Base-by-base conservation (phyloP, 92 coral and sea anemone species). In the Bergia puertoricense region DNA sequence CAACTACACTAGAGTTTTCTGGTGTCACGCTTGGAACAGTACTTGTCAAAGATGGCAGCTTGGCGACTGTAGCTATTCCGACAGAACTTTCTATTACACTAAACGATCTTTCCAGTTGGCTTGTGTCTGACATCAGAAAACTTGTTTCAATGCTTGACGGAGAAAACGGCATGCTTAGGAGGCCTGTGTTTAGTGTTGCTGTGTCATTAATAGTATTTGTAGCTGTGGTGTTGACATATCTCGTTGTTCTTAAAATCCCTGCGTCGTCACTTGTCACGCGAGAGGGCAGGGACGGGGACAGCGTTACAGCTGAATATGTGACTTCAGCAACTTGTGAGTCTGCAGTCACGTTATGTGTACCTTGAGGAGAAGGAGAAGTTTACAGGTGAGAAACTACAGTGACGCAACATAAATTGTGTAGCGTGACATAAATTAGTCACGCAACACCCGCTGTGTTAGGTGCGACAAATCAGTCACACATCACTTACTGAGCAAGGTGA, bases 321-420 rank as follows among this genome's bases (percentile, higher is more conserved):
- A 43, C 77, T 42, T 83, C 77, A 45, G 44, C 30, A n/a, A 11
- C 77, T 14, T 43, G 59, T 69, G 77, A 83, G 16, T 30, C 43
- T 79, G 68, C 22, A 43, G 83, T 79, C 16, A 54, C 22, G 83
- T 48, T 30, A 79, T 54, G n/a, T 22, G 36, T n/a, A 83, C 77
- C 86, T 83, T 83, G 42, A 67, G 86, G n/a, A 67, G 74, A 68
- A 44, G 50, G 76, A 44, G 66, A 44, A 10, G 39, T 43, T 41
- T 23, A 30, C 30, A 42, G 22, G 77, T 83, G 37, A 83, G 86
- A 83, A 42, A 67, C 67, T 30, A 23, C 54, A 22, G 82, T 48
- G 43, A 30, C 83, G 57, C 30, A 54, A 79, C 42, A 39, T 30
- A 10, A 6, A 6, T 11, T 51, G 69, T 45, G 42, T 77, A 45